phyloP scores from a whole-genome alignment of 2,888 invertebrate genomes.

The Orgyia antiqua region DNA sequence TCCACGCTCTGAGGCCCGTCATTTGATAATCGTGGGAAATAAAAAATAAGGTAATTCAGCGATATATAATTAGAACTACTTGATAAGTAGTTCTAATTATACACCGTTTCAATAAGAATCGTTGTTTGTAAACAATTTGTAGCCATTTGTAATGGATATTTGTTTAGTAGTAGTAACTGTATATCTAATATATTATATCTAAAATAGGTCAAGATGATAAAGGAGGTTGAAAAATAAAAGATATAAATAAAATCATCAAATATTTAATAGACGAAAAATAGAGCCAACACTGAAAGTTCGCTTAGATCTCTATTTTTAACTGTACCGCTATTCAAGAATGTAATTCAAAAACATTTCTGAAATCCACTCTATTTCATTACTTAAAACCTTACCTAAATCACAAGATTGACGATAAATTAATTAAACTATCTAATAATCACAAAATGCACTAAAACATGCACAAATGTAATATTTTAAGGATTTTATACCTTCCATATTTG shows the following conservation, averaged over 20 bases:
- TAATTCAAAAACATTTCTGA: slow-evolving; percentile 30
- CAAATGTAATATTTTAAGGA: slow-evolving; percentile 65
- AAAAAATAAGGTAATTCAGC: too few species aligned
- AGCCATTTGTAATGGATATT: too few species aligned
- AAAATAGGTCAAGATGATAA: too few species aligned
- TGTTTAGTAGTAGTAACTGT: too few species aligned
- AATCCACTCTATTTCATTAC: slow-evolving; percentile 56
- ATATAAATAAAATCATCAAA: slow-evolving; percentile 14
- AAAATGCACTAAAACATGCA: slow-evolving; percentile 79
- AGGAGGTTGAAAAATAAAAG: slow-evolving; percentile 11
- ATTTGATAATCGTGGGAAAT: too few species aligned
- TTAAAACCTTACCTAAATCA: slow-evolving; percentile 70
- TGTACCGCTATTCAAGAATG: slow-evolving; percentile 31
- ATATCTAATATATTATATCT: too few species aligned
- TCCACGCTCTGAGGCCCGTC: too few species aligned
- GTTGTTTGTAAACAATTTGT: too few species aligned
- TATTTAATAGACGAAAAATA: slow-evolving; percentile 31
- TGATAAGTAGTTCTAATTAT: too few species aligned
- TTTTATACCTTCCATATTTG: slow-evolving; percentile 69
- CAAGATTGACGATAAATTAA: slow-evolving; percentile 76
- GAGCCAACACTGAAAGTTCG: slow-evolving; percentile 32
- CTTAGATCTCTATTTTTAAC: slow-evolving; percentile 29
- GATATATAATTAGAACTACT: too few species aligned
- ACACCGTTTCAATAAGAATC: too few species aligned
- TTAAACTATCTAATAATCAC: slow-evolving; percentile 77